Base-by-base conservation (phyloP, 2,797 vertebrate species). In the Poeciliopsis presidionis region DNA sequence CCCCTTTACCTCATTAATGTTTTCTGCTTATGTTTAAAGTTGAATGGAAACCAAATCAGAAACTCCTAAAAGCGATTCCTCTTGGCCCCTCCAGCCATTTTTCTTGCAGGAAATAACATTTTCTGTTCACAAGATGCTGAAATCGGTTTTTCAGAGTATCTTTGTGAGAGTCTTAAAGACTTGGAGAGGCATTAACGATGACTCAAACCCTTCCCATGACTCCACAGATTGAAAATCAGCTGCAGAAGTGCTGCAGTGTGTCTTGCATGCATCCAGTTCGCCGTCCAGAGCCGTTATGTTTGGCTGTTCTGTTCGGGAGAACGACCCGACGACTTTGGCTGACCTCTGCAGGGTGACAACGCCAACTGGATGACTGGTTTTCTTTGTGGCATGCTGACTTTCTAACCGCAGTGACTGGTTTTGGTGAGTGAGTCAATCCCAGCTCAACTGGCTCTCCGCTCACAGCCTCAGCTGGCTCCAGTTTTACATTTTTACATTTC, bases 371-470 rank as follows among this genome's bases (percentile, higher is more conserved):
- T 82, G 86, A 88, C 84, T 87, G 71, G 78, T 87, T 85, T 81
- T 75, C 75, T 85, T 81, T 63, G 76, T 82, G 84, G 81, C 87
- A 81, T 79, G 69, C 80, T 36, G 80, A 82, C 75, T 88, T 75
- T 87, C 76, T 75, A 81, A 90, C 92, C 86, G 75, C 91, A 88
- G 77, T 88, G 84, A 88, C 84, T 79, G 78, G 84, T 82, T 91
- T 79, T 88, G 88, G 85, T 9, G 84, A 72, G 63, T 87, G 89
- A 92, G 84, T 92, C 90, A 82, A 78, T 73, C 75, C 76, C 79
- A 77, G 59, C 84, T 84, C 84, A 91, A 92, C 87, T 74, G 87
- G 55, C 84, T 93, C 89, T 90, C 83, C 90, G 86, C 87, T 73
- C 75, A 36, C 81, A 49, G 85, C 53, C 57, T 77, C 45, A 28